Base-by-base conservation (phyloP, 1,140 invertebrate genomes). In the Trichogramma pretiosum region DNA sequence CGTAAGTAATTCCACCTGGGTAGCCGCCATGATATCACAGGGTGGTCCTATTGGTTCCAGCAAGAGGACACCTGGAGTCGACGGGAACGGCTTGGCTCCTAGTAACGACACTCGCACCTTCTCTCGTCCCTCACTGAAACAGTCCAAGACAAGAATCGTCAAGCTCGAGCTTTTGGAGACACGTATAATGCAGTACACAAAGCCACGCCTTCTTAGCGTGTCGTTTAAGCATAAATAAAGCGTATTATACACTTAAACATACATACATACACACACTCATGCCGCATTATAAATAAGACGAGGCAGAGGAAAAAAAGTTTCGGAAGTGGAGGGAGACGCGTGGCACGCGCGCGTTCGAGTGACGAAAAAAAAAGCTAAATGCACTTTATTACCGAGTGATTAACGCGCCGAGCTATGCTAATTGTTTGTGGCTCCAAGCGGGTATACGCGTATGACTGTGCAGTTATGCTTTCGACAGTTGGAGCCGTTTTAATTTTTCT, bases 91-190 rank as follows among this genome's bases (percentile, higher is more conserved):
- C 39, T 60, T 64, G 40, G 67, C 59, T 46, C 65, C 70, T 44
- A 68, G 43, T 51, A 70, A 64, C 47, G 68, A 68, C 5, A 71
- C 70, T 37, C 70, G 67, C 48, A 70, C 70, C 59, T 66, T 70
- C 56, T 72, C 70, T 54, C 70, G 63, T 47, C 70, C 68, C 57
- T 71, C 67, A 44, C 70, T 71, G 60, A 41, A 66, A 63, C 18
- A 11, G 14, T 19, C 5, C 26, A 37, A 38, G n/a, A 28, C 24
- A 28, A 28, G 24, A 11, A 28, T 28, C 24, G 24, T 11, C 11
- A 11, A 28, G 24, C 24, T n/a, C n/a, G n/a, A n/a, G n/a, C n/a
- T n/a, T n/a, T n/a, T n/a, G n/a, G n/a, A n/a, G n/a, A n/a, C n/a
- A n/a, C n/a, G n/a, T n/a, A n/a, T n/a, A n/a, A n/a, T n/a, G n/a